A percentile compares a stretch with the other conserved stretches of the same genome.
Evolutionary conservation across 2,888 invertebrate genomes (phyloP).

Genomic region (Hyppa rectilinea): DNA sequence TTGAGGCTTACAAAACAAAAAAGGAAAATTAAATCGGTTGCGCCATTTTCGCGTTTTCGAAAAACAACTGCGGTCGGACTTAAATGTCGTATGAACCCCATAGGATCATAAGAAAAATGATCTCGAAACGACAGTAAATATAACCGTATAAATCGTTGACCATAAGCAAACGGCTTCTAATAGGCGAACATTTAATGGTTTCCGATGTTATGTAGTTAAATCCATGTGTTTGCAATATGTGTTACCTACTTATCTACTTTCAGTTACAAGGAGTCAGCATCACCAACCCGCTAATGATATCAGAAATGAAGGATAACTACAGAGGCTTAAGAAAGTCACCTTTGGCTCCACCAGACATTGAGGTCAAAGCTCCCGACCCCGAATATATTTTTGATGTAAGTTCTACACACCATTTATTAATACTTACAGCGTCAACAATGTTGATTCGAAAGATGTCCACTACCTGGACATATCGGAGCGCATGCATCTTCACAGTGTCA

Average conservation of each 20-base stretch:
- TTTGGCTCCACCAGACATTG: slow-evolving; percentile 79
- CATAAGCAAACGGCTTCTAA: too few species aligned
- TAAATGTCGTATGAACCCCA: too few species aligned
- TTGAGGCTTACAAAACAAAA: too few species aligned
- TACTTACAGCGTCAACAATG: neutral
- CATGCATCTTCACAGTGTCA: neutral
- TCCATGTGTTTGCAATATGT: neutral
- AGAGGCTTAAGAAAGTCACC: slow-evolving; percentile 76
- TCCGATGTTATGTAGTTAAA: neutral
- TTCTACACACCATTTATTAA: neutral
- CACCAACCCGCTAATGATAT: slow-evolving; percentile 77
- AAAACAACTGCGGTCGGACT: too few species aligned
- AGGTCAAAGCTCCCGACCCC: slow-evolving; percentile 80
- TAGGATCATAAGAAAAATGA: too few species aligned
- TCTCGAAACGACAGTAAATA: too few species aligned
- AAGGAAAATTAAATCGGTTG: too few species aligned
- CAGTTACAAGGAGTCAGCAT: slow-evolving; percentile 82
- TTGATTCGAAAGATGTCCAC: neutral
- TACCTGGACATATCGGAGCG: neutral
- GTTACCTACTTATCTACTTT: slow-evolving; percentile 34
- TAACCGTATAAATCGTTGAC: too few species aligned
- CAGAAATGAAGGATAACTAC: slow-evolving; percentile 86
- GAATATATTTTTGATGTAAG: slow-evolving; percentile 86
- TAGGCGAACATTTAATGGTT: too few species aligned
- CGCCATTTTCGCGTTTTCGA: too few species aligned